Evolutionary conservation across 2,888 invertebrate species (phyloP), one percentile per base, ranked within the genome.

Genomic region (Plutella xylostella): DNA sequence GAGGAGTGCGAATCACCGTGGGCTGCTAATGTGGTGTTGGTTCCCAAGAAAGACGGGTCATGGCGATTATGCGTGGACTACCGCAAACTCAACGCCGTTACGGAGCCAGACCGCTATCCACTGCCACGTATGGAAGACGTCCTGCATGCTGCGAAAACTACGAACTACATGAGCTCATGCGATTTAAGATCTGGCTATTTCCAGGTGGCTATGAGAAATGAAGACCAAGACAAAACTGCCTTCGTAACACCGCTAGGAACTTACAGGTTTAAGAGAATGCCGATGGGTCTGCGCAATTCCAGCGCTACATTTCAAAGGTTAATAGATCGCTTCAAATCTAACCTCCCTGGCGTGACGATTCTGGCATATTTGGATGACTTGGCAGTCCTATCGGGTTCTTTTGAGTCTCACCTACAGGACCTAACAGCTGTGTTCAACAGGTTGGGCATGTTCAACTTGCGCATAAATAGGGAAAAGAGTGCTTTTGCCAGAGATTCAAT

Each of bases 321-420:
- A n/a, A n/a, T 60, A 6, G 58, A 62, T 44, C 48, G 56, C 6
- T 52, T 58, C n/a, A 48, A 49, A 28, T 43, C 47, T 1, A 46
- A 50, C 11, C 19, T 59, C 2, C 25, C 40, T 0, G 51, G 50
- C 14, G 48, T 55, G 0, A 45, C 48, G 0, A 40, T 55, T 0
- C 37, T 61, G 0, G 53, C 55, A 0, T 65, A 65, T 45, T 22
- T 64, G 1, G 65, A 63, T 46, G 64, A 63, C 31, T 28, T 63
- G n/a, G 44, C 61, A 0, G 37, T 66, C 0, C 42, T 59, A 2
- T 61, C 62, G 0, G 49, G 43, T 2, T 22, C 51, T 7, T 63
- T 59, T 33, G 42, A 52, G 12, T 28, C 45, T 20, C 61, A 64
- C 43, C 47, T 63, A 2, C 41, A 21, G 1, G 62, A 68, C 39